Conservation (phyloP, 2,888 invertebrate genomes). For the Epinotia demarniana region DNA sequence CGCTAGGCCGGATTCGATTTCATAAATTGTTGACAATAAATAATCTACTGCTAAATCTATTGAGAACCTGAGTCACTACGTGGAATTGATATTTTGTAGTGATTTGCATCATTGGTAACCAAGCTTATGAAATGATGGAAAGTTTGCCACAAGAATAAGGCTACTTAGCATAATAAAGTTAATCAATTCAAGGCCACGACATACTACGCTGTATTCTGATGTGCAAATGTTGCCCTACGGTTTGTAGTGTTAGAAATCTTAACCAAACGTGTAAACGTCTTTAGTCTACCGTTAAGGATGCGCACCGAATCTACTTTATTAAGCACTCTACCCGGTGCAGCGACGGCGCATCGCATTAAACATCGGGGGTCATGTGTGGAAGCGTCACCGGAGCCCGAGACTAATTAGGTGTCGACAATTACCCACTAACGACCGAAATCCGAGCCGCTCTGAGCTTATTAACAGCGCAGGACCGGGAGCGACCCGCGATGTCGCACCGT, state of each 20-base stretch:
- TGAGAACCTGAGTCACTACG: too few relatives aligned
- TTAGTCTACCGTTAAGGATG: neutral
- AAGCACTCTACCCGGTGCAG: constrained; percentile 36
- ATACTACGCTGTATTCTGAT: neutral
- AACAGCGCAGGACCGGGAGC: constrained; percentile 56
- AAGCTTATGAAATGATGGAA: too few relatives aligned
- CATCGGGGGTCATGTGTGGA: constrained; percentile 75
- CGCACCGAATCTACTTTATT: constrained; percentile 33
- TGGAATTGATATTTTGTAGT: too few relatives aligned
- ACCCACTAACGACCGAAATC: constrained; percentile 80
- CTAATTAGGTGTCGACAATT: constrained; percentile 81
- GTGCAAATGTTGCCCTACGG: neutral
- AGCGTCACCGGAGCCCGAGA: constrained; percentile 68
- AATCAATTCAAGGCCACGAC: too few relatives aligned
- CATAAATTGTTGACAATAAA: neutral
- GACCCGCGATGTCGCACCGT: constrained; percentile 24
- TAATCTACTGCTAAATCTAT: neutral
- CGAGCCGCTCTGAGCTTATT: constrained; percentile 71
- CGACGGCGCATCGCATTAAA: constrained; percentile 58
- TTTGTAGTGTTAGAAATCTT: neutral
- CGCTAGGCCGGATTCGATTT: neutral
- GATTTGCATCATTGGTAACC: too few relatives aligned
- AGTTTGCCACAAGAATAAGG: too few relatives aligned
- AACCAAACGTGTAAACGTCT: neutral
- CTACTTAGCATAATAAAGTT: too few relatives aligned